These are phyloP conservation scores for Drosophila eugracilis DNA, from an alignment of 1,140 invertebrate species.

Conservation along the genomic window DNA sequence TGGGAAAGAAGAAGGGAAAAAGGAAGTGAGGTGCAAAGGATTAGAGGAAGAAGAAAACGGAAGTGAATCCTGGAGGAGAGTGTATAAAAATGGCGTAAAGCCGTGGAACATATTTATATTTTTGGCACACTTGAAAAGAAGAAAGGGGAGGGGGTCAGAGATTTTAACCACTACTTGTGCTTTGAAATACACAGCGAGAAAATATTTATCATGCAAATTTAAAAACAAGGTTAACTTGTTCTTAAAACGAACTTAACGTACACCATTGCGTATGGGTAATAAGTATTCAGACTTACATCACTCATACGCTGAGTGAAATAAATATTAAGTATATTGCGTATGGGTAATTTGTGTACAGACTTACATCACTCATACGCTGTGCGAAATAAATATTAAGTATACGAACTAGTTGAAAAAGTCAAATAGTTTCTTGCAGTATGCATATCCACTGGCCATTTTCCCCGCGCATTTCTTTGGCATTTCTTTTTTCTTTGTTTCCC, in stretches of 20 bases:
- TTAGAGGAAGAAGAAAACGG: neutral
- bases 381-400: neutral
- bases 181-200: too few relatives aligned
- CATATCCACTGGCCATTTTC: neutral
- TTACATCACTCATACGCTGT: neutral
- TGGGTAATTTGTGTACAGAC: neutral
- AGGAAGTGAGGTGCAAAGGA: constrained; percentile 22
- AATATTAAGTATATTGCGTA: neutral
- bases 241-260: too few relatives aligned
- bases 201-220: too few relatives aligned
- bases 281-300: too few relatives aligned
- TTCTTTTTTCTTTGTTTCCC: too few relatives aligned
- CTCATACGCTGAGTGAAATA: too few relatives aligned
- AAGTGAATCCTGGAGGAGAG: constrained; percentile 45
- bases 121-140: constrained; percentile 37
- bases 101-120: constrained; percentile 77
- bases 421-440: neutral
- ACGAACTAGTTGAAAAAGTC: neutral
- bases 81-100: constrained; percentile 74
- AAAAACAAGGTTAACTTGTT: too few relatives aligned
- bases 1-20: neutral
- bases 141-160: neutral
- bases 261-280: too few relatives aligned
- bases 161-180: neutral
- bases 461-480: neutral